phyloP scores from a whole-genome alignment of 2,113 vertebrate species.

The Pseudorectes ferrugineus region DNA sequence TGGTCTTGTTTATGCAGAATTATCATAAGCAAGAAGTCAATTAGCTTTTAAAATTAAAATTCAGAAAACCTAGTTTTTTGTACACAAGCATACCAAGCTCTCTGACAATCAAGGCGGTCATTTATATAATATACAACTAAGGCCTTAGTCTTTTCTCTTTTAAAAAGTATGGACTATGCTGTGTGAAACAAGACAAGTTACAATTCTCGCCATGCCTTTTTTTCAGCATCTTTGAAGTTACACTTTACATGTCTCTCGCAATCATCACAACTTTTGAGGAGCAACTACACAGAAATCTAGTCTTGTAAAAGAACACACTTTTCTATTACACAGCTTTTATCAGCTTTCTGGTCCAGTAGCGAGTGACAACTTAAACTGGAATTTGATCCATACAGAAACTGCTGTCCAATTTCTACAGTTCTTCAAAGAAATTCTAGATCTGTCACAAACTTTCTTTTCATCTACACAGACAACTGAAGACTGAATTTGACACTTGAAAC shows the following conservation, averaged over 20 bases:
- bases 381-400: neutral
- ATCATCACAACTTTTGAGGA: neutral
- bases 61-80: neutral
- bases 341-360: neutral
- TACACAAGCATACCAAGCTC: neutral
- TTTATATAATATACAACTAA: neutral
- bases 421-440: neutral
- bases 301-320: neutral
- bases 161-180: neutral
- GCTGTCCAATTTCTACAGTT: neutral
- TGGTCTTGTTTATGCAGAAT: neutral
- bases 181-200: neutral
- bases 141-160: neutral
- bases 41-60: neutral
- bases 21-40: neutral
- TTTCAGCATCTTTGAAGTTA: neutral
- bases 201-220: neutral
- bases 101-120: neutral
- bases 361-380: neutral
- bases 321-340: neutral
- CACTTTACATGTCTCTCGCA: neutral
- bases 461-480: neutral
- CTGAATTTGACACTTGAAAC: neutral
- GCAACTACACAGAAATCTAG: neutral
- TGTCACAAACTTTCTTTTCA: neutral